phyloP scores from a whole-genome alignment of 2,113 vertebrate species.

The Hepsetus odoe region DNA sequence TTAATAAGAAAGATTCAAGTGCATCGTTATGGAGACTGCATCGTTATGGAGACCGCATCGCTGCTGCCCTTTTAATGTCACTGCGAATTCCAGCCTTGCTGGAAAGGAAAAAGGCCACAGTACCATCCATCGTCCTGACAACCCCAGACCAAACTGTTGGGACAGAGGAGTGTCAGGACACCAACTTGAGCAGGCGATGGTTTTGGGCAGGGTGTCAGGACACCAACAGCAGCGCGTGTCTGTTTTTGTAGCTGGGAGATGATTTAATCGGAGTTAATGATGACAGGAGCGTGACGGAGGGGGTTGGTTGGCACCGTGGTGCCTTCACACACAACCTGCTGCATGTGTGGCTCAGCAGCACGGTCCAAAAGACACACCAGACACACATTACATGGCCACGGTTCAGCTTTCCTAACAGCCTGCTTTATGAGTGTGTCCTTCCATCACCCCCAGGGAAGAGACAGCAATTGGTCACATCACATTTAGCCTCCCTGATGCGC shows the following conservation, averaged over 20 bases:
- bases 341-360: slow-evolving; percentile 27
- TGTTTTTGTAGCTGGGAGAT: slow-evolving; percentile 67
- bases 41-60: no score
- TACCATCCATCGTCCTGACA: slow-evolving; percentile 65
- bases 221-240: slow-evolving; percentile 66
- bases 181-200: slow-evolving; percentile 63
- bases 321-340: slow-evolving; percentile 52
- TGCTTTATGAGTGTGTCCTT: background rate
- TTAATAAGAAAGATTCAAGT: no score
- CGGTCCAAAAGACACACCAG: slow-evolving; percentile 6
- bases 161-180: slow-evolving; percentile 64
- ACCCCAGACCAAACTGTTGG: slow-evolving; percentile 55
- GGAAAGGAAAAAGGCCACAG: slow-evolving; percentile 81
- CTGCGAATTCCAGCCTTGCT: slow-evolving; percentile 64
- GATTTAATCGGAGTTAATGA: slow-evolving; percentile 77
- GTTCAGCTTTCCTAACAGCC: background rate
- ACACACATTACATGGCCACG: background rate
- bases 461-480: slow-evolving; percentile 24
- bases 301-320: slow-evolving; percentile 52
- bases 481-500: slow-evolving; percentile 6
- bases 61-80: slow-evolving; percentile 62
- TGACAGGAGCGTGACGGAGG: slow-evolving; percentile 59
- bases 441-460: slow-evolving; percentile 10
- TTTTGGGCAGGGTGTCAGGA: slow-evolving; percentile 64
- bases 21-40: no score